These are phyloP conservation scores for Lerista edwardsae DNA, from an alignment of 2,797 vertebrate species.

Conservation along the genomic window DNA sequence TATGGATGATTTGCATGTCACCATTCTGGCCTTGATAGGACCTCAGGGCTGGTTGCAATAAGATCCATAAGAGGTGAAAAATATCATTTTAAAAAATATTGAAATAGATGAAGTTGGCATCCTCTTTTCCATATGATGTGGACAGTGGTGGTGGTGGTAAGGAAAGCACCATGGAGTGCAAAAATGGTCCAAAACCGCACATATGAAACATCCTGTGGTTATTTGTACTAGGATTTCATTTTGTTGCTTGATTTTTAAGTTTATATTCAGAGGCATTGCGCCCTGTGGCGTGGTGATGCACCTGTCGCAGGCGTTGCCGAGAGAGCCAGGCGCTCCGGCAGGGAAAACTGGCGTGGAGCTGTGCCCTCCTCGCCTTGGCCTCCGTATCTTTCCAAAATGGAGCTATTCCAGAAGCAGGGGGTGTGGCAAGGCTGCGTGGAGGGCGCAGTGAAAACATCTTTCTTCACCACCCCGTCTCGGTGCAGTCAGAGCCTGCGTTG, in stretches of 20 bases:
- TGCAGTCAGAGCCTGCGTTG: too few relatives aligned
- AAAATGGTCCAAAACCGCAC: not conserved
- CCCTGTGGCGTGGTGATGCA: too few relatives aligned
- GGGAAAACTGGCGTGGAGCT: too few relatives aligned
- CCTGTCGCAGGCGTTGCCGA: too few relatives aligned
- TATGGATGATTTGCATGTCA: not conserved
- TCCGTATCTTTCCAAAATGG: too few relatives aligned
- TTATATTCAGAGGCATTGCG: too few relatives aligned
- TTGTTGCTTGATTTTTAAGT: not conserved
- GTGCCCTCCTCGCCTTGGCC: too few relatives aligned
- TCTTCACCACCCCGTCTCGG: too few relatives aligned
- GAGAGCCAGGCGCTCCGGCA: too few relatives aligned
- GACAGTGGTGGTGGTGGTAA: not conserved
- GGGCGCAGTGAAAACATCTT: too few relatives aligned
- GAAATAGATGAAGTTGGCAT: not conserved
- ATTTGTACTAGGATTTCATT: not conserved
- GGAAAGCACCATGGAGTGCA: not conserved
- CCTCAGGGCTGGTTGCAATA: not conserved
- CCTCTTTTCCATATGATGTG: not conserved
- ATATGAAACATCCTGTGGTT: not conserved
- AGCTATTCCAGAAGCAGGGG: too few relatives aligned
- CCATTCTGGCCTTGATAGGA: not conserved
- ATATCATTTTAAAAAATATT: not conserved
- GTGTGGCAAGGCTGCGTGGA: too few relatives aligned
- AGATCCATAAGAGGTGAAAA: not conserved